Conservation (phyloP, 53 echinoderm and acorn worm genomes). For the Holothuria scabra region DNA sequence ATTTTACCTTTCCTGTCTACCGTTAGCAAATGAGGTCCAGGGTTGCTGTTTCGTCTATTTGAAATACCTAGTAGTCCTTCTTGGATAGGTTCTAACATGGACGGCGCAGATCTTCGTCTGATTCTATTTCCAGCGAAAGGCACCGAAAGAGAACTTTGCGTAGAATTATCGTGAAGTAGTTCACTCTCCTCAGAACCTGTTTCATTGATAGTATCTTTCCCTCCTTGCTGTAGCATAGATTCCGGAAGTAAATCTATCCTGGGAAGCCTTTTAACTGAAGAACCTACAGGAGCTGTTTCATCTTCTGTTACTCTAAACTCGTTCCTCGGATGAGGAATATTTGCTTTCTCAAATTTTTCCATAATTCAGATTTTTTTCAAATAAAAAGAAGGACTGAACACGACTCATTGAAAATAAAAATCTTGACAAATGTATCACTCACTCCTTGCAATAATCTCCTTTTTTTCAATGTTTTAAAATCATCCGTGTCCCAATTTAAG, state of each 20-base stretch:
- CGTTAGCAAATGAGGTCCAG: neutral
- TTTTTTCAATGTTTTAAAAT: too few species aligned
- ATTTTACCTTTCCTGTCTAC: constrained; percentile 17
- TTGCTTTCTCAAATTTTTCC: too few species aligned
- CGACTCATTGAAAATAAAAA: too few species aligned
- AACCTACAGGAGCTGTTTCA: neutral
- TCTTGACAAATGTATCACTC: too few species aligned
- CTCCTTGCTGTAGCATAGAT: neutral
- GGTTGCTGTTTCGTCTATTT: constrained; percentile 63
- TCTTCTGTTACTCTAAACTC: too few species aligned
- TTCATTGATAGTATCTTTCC: neutral
- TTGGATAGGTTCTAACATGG: constrained; percentile 67
- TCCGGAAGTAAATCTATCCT: constrained; percentile 19
- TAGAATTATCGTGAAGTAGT: neutral
- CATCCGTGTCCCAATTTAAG: too few species aligned
- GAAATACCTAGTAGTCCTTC: constrained; percentile 63
- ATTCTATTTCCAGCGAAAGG: constrained; percentile 48
- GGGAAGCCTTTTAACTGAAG: constrained; percentile 3
- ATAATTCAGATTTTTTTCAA: too few species aligned
- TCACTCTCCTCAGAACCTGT: neutral
- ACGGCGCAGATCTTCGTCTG: constrained; percentile 60
- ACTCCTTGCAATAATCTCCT: too few species aligned
- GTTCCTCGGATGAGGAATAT: too few species aligned
- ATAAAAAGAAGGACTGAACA: too few species aligned
- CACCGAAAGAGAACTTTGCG: constrained; percentile 2